A percentile compares a stretch with the other conserved stretches of the same genome.
These are phyloP conservation scores for Probaryconus sp. DNA, from an alignment of 1,140 invertebrate species.

Conservation along the genomic window DNA sequence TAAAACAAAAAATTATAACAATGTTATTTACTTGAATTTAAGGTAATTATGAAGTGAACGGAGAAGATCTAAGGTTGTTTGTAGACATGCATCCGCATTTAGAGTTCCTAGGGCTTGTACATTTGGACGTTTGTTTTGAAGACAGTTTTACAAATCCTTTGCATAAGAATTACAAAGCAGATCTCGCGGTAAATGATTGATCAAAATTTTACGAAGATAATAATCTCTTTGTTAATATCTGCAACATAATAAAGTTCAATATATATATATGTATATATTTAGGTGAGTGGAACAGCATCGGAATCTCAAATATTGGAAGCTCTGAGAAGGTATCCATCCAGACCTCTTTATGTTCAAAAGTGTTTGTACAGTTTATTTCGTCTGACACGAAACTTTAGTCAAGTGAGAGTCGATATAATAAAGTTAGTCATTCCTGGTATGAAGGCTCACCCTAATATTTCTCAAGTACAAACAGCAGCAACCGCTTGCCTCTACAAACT, in stretches of 20 bases:
- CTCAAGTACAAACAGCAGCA: constrained; percentile 88
- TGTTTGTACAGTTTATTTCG: constrained; percentile 86
- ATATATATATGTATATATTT: too few relatives aligned
- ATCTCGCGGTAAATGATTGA: constrained; percentile 77
- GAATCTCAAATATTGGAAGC: constrained; percentile 83
- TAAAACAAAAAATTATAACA: neutral
- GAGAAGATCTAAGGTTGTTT: constrained; percentile 78
- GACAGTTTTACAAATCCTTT: constrained; percentile 79
- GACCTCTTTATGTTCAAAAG: constrained; percentile 84
- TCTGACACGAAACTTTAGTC: constrained; percentile 81
- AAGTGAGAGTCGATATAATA: constrained; percentile 83
- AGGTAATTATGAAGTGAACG: constrained; percentile 80
- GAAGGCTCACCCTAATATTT: constrained; percentile 82
- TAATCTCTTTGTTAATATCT: too few relatives aligned
- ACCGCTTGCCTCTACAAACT: constrained; percentile 91
- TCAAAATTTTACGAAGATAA: too few relatives aligned
- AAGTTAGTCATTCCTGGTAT: constrained; percentile 85
- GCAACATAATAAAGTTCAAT: too few relatives aligned
- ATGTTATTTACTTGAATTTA: constrained; percentile 7
- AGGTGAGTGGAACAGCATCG: constrained; percentile 83
- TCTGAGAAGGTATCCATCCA: constrained; percentile 81
- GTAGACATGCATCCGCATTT: constrained; percentile 78
- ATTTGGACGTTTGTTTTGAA: constrained; percentile 81
- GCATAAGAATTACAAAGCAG: constrained; percentile 74
- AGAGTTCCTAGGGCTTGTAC: constrained; percentile 82